phyloP scores from a whole-genome alignment of 35 echinoderm and acorn worm species.

The Heliocidaris erythrogramma region DNA sequence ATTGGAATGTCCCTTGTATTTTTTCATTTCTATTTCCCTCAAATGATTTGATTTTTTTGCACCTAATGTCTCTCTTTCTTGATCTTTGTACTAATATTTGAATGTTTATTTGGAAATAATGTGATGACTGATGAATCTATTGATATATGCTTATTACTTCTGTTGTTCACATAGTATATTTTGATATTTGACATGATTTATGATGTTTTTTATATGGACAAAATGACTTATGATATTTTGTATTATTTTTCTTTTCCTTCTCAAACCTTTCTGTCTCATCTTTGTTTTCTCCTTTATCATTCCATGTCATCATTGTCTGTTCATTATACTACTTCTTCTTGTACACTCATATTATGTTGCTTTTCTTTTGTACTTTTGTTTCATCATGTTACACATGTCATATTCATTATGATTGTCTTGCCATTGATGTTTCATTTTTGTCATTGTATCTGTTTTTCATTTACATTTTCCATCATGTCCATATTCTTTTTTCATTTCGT shows the following conservation, averaged over 20 bases:
- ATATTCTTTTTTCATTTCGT: not conserved
- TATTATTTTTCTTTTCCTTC: not conserved
- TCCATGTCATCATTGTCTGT: not conserved
- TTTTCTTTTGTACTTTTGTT: not conserved
- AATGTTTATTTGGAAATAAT: not conserved
- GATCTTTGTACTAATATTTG: not conserved
- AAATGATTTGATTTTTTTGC: not conserved
- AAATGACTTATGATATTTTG: not conserved
- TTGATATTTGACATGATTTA: not conserved
- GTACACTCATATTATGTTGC: not conserved
- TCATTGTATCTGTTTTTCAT: not conserved
- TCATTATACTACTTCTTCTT: not conserved
- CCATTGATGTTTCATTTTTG: not conserved
- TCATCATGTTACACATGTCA: slow-evolving; percentile 18
- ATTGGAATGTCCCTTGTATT: not conserved
- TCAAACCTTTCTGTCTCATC: not conserved
- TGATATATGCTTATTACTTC: not conserved
- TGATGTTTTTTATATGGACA: not conserved
- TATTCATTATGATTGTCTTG: slow-evolving; percentile 17
- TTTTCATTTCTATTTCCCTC: not conserved
- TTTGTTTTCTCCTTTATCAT: not conserved
- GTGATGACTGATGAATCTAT: not conserved
- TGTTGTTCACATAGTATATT: not conserved
- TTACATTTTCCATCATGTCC: not conserved
- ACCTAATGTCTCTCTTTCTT: not conserved